Conservation (phyloP, 2,113 vertebrate species). For the Pavo muticus region DNA sequence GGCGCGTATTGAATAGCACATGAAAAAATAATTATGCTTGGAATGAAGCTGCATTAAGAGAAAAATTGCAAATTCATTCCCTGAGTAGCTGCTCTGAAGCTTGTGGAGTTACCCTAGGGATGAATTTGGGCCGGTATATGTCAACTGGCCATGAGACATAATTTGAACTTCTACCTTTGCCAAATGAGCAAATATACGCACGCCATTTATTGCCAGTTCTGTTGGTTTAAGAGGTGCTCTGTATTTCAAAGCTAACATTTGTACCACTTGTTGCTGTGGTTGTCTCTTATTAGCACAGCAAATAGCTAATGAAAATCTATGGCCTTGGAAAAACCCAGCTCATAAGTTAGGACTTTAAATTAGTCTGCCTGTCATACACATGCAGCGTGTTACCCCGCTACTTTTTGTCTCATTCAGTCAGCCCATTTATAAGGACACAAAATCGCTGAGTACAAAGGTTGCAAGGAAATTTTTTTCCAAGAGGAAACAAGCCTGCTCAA, state of each 20-base stretch:
- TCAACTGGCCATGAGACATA: neutral
- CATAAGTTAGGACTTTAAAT: conserved; percentile 67
- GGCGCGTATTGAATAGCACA: neutral
- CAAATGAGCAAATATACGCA: conserved; percentile 54
- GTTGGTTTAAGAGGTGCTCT: conserved; percentile 67
- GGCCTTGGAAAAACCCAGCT: conserved; percentile 65
- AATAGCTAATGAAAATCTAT: conserved; percentile 73
- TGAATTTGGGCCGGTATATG: conserved; percentile 40
- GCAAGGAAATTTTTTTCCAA: conserved; percentile 37
- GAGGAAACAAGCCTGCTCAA: conserved; percentile 57
- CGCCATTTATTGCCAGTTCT: conserved; percentile 55
- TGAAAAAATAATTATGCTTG: conserved; percentile 21
- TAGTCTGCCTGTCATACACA: conserved; percentile 37
- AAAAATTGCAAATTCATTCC: conserved; percentile 27
- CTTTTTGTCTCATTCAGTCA: conserved; percentile 58
- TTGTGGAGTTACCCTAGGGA: conserved; percentile 38
- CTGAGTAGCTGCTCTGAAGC: conserved; percentile 7
- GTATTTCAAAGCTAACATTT: conserved; percentile 67
- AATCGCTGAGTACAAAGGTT: conserved; percentile 24
- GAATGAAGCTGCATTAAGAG: conserved; percentile 2
- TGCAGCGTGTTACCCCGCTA: conserved; percentile 14
- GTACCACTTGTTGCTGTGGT: conserved; percentile 66
- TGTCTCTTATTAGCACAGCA: conserved; percentile 68
- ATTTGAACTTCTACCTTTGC: conserved; percentile 52
- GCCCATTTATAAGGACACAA: conserved; percentile 65